Conservation (phyloP, 1,140 invertebrate genomes). For the Brachionus rubens region DNA sequence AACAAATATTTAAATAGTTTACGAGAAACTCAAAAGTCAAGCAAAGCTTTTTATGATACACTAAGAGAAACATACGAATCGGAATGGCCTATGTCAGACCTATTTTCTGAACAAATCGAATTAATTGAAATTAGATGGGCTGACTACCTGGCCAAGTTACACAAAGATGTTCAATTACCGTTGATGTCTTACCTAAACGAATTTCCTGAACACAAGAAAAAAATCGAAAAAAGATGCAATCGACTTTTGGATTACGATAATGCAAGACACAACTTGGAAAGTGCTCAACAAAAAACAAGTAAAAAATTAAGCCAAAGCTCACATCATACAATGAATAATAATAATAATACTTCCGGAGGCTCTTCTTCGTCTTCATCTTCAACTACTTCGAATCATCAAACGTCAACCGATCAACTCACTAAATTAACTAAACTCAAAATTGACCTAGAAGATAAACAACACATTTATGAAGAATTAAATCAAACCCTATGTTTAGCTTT, state of each 20-base stretch:
- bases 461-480: constrained; percentile 40
- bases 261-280: constrained; percentile 29
- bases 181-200: constrained; percentile 24
- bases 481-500: constrained; percentile 34
- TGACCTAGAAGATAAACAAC: constrained; percentile 41
- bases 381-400: background rate
- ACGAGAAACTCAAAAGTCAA: constrained; percentile 28
- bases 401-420: constrained; percentile 27
- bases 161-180: constrained; percentile 34
- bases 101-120: constrained; percentile 10
- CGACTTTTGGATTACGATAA: constrained; percentile 36
- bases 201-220: constrained; percentile 44
- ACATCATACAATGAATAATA: background rate
- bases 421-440: constrained; percentile 46
- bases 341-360: background rate
- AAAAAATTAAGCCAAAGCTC: background rate
- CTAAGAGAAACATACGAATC: constrained; percentile 29
- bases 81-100: background rate
- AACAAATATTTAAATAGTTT: constrained; percentile 38
- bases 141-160: constrained; percentile 16
- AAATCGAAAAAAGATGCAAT: constrained; percentile 43
- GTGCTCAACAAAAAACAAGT: constrained; percentile 15
- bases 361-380: constrained; percentile 1
- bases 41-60: constrained; percentile 39
- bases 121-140: background rate